Evolutionary conservation across 2,113 vertebrate species (phyloP), one percentile per base, ranked within the genome.

Genomic region (zebrafish (Danio rerio)): DNA sequence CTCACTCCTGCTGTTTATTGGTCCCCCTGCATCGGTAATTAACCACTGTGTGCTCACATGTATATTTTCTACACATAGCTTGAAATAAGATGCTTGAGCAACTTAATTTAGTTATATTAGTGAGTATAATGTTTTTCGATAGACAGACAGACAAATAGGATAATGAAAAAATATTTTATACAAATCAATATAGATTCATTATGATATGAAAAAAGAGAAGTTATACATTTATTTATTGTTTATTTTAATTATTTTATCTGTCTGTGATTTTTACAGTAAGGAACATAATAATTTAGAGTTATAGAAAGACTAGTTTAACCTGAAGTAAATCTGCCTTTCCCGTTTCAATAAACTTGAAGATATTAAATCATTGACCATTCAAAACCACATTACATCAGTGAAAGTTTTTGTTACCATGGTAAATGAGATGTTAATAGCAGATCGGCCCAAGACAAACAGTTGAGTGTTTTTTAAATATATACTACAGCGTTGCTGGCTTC

Each of bases 381-480:
- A 84, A 90, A 92, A 90, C 91, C 91, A 89, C 91, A 91, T 94
- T 91, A 94, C 92, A 91, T 92, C 91, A 92, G 89, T 87, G 79
- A 80, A 86, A 88, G 87, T 90, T 90, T 92, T 90, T 89, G 90
- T 84, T 88, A 88, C 86, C 83, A 84, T 89, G 85, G 85, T 68
- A 85, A 87, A 87, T 85, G 85, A 87, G 59, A 72, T 90, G 90
- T 92, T 94, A 93, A 92, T 92, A 92, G 90, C 89, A 92, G 92
- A 90, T 91, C 87, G 89, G 85, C 89, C 87, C 88, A 89, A 92
- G 89, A 89, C 88, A 83, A 89, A 90, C 85, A 86, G 89, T 84
- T 89, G 88, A 92, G 92, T 91, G 81, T 89, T 92, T 93, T 93
- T 93, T 92, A 92, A 91, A 91, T 90, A 93, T 91, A 94, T 88